A percentile compares a stretch with the other conserved stretches of the same genome.
Conservation (phyloP, 2,113 vertebrate genomes). For the Vombatus ursinus region DNA sequence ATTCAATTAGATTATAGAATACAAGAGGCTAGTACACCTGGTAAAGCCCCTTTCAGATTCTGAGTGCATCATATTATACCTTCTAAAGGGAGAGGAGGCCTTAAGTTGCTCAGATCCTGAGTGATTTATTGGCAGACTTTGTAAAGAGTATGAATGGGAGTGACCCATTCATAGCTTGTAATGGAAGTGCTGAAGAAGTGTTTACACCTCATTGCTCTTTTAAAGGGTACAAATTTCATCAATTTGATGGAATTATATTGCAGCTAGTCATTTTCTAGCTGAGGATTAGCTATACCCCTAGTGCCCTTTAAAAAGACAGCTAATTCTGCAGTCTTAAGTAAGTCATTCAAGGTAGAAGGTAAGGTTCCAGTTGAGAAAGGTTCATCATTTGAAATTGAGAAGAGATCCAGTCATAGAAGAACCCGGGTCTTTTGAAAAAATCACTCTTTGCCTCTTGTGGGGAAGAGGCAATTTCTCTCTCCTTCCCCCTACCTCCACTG, state of each 20-base stretch:
- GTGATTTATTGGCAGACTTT: neutral
- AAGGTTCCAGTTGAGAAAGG: neutral
- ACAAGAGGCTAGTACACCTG: neutral
- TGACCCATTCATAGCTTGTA: neutral
- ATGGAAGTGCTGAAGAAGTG: neutral
- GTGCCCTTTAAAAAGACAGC: neutral
- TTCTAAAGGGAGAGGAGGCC: neutral
- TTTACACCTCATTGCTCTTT: neutral
- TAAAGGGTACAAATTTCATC: neutral
- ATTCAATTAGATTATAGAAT: neutral
- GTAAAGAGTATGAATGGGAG: neutral
- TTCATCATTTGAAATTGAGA: neutral
- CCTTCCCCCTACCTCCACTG: neutral
- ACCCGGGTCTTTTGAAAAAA: neutral
- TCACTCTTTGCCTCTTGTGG: neutral
- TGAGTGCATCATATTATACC: neutral
- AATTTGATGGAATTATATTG: neutral
- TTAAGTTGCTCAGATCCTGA: neutral
- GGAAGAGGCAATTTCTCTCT: neutral
- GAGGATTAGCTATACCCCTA: neutral
- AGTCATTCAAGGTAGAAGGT: neutral
- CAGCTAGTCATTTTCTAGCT: neutral
- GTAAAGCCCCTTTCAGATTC: neutral
- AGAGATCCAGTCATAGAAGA: neutral
- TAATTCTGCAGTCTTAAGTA: neutral